These are phyloP conservation scores for Scalopus aquaticus DNA, from an alignment of 2,113 vertebrate species.

Conservation along the genomic window DNA sequence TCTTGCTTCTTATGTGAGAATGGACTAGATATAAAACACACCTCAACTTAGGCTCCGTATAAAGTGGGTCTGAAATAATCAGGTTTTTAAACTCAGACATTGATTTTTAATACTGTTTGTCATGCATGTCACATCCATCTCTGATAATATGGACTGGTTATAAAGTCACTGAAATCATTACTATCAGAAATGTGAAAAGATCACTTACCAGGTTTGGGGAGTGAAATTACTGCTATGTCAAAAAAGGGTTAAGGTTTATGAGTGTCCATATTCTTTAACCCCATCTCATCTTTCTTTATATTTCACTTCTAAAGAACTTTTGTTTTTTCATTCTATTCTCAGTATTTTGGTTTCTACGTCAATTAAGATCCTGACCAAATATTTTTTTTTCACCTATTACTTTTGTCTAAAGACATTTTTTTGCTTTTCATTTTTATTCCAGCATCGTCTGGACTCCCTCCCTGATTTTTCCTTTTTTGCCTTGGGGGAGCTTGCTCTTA, in stretches of 20 bases:
- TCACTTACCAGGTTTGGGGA: background rate
- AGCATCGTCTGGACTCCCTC: background rate
- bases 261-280: background rate
- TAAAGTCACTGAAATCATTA: background rate
- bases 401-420: background rate
- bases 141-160: background rate
- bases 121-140: background rate
- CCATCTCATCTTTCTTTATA: slow-evolving; percentile 7
- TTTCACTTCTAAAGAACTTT: slow-evolving; percentile 8
- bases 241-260: background rate
- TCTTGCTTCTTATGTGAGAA: background rate
- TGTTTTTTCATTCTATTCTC: background rate
- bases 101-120: background rate
- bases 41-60: background rate
- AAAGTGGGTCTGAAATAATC: background rate
- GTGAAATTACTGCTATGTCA: background rate
- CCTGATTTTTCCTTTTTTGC: background rate
- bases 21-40: background rate
- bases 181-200: slow-evolving; percentile 3
- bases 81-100: background rate
- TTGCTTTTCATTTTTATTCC: background rate
- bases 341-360: background rate
- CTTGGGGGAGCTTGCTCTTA: background rate
- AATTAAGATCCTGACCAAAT: background rate
- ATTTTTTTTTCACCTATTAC: background rate